Evolutionary conservation across 2,113 vertebrate genomes (phyloP), one percentile per base, ranked within the genome.

Genomic region (Datnioides undecimradiatus): DNA sequence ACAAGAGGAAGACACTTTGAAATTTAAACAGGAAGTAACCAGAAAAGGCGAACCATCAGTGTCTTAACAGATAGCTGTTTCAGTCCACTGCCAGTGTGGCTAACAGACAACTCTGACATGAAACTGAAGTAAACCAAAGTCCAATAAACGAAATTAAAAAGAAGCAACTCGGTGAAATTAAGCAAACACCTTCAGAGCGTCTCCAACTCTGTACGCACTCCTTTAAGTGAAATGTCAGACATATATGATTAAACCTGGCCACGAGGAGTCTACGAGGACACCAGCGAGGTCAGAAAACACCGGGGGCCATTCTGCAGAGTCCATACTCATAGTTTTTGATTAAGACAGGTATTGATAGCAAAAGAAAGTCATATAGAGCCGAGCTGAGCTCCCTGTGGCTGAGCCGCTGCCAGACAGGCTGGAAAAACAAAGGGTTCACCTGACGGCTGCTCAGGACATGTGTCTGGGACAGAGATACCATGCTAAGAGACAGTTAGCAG

Each of bases 281-380:
- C 40, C 57, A 40, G 51, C 40, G 9, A 7, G 33, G 29, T 62
- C 6, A 16, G n/a, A 60, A 40, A 73, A 51, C 45, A 62, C 45
- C 16, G 21, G 45, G 36, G 57, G 23, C 57, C 17, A 29, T 29
- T 31, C 10, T 69, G 11, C 5, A 5, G 31, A 59, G 43, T 21
- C 57, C 45, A 38, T 14, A 41, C 12, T 34, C 34, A 38, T 41
- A 52, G 40, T 25, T 52, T 73, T 52, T 73, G 45, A 63, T 63
- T 41, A 41, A 73, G 17, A 41, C 8, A 29, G 12, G 4, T 51
- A 52, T 23, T 73, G 25, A 63, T 14, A 27, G 17, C 6, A 23
- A 31, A 9, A 6, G 2, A 40, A 49, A 62, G 45, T 73, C 40
- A 40, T 40, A 31, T 21, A 31, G 1, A 73, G 12, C 43, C 51